phyloP scores from a whole-genome alignment of 1,140 invertebrate genomes.

The Eriocheir sinensis region DNA sequence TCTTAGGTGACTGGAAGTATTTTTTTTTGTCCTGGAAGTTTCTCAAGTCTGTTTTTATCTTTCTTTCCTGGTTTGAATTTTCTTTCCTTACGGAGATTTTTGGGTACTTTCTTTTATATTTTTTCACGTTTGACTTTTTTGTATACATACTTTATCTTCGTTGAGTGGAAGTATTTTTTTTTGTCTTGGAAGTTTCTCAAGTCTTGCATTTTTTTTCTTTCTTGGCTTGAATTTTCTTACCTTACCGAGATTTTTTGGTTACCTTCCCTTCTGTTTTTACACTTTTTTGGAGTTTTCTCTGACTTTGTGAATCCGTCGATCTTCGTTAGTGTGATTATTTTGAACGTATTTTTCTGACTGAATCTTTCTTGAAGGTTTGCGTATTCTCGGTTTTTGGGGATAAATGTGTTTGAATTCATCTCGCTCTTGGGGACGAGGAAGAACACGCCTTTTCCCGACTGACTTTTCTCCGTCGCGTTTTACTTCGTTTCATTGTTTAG shows the following conservation, averaged over 20 bases:
- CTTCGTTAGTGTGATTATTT: constrained; percentile 9
- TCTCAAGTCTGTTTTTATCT: too few species aligned
- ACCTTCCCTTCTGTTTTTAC: background rate
- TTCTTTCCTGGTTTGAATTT: background rate
- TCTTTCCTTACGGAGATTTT: background rate
- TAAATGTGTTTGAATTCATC: too few species aligned
- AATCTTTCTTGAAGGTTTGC: background rate
- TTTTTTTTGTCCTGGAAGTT: too few species aligned
- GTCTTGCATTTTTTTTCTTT: background rate
- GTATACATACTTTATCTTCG: background rate
- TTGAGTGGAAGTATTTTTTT: background rate
- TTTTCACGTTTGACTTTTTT: background rate
- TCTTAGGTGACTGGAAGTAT: background rate
- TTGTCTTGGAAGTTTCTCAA: too few species aligned
- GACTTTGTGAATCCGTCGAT: background rate
- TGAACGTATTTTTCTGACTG: background rate
- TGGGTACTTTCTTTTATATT: too few species aligned
- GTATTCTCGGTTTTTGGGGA: too few species aligned
- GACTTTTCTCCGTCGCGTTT: background rate
- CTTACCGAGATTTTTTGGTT: too few species aligned
- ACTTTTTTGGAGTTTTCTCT: background rate
- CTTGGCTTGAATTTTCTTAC: background rate
- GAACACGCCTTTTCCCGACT: background rate
- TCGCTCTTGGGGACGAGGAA: too few species aligned
- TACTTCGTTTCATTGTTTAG: too few species aligned